phyloP scores from a whole-genome alignment of 2,113 vertebrate species.

The Coregonus clupeaformis region DNA sequence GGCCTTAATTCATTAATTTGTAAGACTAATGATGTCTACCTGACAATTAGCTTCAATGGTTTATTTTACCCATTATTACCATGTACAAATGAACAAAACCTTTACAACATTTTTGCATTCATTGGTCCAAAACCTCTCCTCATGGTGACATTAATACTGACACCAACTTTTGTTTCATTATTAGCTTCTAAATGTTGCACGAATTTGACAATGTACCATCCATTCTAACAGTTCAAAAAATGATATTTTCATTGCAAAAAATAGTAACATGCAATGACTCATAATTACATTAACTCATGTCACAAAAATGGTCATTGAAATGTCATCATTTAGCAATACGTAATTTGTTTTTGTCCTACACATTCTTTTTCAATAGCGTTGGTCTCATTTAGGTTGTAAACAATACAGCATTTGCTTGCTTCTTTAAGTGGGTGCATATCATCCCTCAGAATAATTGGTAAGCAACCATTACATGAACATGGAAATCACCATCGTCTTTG shows the following conservation, averaged over 20 bases:
- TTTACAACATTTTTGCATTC: slow-evolving; percentile 76
- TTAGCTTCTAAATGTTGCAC: slow-evolving; percentile 69
- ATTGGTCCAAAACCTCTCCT: slow-evolving; percentile 73
- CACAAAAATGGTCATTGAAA: slow-evolving; percentile 74
- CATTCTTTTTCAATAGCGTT: slow-evolving; percentile 79
- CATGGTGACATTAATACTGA: slow-evolving; percentile 71
- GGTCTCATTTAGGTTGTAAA: slow-evolving; percentile 81
- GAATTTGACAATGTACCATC: slow-evolving; percentile 77
- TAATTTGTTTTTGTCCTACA: slow-evolving; percentile 73
- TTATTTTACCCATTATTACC: slow-evolving; percentile 79
- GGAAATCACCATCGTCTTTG: slow-evolving; percentile 72
- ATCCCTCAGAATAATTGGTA: slow-evolving; percentile 64
- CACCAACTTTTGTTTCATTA: slow-evolving; percentile 64
- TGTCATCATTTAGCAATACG: slow-evolving; percentile 72
- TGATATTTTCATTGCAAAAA: slow-evolving; percentile 69
- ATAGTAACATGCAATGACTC: slow-evolving; percentile 79
- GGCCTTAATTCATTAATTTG: slow-evolving; percentile 59
- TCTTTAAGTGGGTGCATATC: slow-evolving; percentile 48
- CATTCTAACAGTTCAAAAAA: slow-evolving; percentile 71
- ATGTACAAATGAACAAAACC: slow-evolving; percentile 78
- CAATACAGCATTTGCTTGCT: slow-evolving; percentile 72
- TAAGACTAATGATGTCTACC: slow-evolving; percentile 65
- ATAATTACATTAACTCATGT: slow-evolving; percentile 77
- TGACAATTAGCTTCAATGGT: slow-evolving; percentile 70
- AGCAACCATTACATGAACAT: slow-evolving; percentile 42